Base-by-base conservation (phyloP, 2,113 vertebrate genomes). In the Lanius collurio region DNA sequence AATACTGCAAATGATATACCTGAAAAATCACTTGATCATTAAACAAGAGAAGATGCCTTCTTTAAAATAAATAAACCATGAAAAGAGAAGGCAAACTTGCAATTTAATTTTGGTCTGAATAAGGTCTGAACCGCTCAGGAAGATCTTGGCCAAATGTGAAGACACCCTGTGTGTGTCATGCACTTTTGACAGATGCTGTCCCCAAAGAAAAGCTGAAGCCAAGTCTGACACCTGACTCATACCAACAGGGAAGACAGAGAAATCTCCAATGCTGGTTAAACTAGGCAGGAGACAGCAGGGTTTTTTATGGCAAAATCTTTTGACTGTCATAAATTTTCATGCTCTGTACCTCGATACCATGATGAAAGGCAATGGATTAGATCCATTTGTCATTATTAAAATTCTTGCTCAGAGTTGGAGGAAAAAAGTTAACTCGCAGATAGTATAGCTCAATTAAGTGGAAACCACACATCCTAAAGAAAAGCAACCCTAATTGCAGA, bases 351-450 rank as follows among this genome's bases (percentile, higher is more conserved):
- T 94, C 33, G 41, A 80, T 88, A 92, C 41, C 82, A 75, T 9
- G 11, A 70, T 95, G 90, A 90, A 93, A 86, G 63, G 71, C 15
- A 0, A 83, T 83, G 92, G 88, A 93, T 96, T 90, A 94, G 64
- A 94, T 68, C 87, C 47, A 90, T 96, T 92, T 86, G 28, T 95
- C 92, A 92, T 75, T 86, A 87, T 95, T 97, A 96, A 94, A 83
- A 96, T 87, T 94, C 73, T 62, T 71, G 26, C 55, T 69, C 47
- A 33, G 57, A 93, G 44, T 75, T 89, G 75, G 63, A 93, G 55
- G 50, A 94, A 95, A 90, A 90, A 96, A 93, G 95, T 94, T 96
- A 95, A 94, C 87, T 95, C 96, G 59, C 83, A 94, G 83, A 71
- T 78, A 82, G 56, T 79, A 90, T 93, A 97, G 70, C 84, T 96